phyloP scores from a whole-genome alignment of 2,113 vertebrate genomes.

The Seriola dumerili region DNA sequence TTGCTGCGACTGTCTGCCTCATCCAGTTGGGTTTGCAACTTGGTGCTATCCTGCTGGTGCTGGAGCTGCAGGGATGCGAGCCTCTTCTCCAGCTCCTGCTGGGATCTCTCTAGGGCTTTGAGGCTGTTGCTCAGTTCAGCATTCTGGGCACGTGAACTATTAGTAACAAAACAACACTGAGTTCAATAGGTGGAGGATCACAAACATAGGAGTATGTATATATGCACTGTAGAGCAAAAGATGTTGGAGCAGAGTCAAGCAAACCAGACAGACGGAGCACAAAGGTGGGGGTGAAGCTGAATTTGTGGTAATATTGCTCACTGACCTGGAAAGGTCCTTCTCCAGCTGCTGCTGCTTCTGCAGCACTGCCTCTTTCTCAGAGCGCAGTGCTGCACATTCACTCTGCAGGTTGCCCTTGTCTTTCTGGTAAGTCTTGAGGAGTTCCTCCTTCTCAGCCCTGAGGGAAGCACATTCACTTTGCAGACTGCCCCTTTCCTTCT shows the following conservation, averaged over 20 bases:
- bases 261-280: conserved; percentile 21
- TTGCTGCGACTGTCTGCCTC: conserved; percentile 90
- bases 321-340: conserved; percentile 92
- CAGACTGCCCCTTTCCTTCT: conserved; percentile 82
- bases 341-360: conserved; percentile 91
- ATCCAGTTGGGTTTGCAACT: conserved; percentile 90
- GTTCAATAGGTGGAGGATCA: conserved; percentile 26
- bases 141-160: conserved; percentile 92
- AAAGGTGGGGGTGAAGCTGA: not conserved
- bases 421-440: conserved; percentile 74
- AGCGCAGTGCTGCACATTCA: conserved; percentile 87
- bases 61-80: conserved; percentile 90
- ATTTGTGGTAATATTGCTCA: conserved; percentile 18
- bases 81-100: conserved; percentile 91
- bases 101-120: conserved; percentile 88
- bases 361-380: conserved; percentile 88
- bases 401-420: conserved; percentile 85
- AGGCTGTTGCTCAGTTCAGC: conserved; percentile 89
- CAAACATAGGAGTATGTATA: not conserved
- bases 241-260: not conserved
- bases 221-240: not conserved
- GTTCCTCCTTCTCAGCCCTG: conserved; percentile 76
- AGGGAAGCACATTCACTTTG: conserved; percentile 89
- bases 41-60: conserved; percentile 88
- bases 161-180: conserved; percentile 43